A percentile compares a stretch with the other conserved stretches of the same genome.
These are phyloP conservation scores for Gallinago jamesoni DNA, from an alignment of 2,113 vertebrate species.

Conservation along the genomic window DNA sequence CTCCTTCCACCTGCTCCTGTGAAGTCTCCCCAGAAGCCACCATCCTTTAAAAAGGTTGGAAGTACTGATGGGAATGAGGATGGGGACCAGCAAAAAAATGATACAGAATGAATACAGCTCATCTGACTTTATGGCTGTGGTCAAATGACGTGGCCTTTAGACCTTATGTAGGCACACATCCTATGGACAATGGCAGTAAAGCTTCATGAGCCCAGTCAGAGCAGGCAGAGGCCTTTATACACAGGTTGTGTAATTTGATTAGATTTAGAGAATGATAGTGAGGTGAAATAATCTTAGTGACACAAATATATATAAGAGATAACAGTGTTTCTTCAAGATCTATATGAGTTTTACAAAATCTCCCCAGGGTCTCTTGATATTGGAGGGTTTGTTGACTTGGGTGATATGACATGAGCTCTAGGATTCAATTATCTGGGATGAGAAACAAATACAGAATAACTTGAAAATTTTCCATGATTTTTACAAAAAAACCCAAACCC, in stretches of 20 bases:
- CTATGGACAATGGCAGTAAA: background rate
- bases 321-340: background rate
- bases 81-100: background rate
- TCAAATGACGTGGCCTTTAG: background rate
- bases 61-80: background rate
- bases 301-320: background rate
- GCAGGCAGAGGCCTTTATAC: accelerated
- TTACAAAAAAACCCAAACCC: background rate
- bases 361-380: background rate
- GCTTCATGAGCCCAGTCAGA: background rate
- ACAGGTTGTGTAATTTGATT: accelerated
- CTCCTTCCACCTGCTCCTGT: background rate
- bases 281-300: background rate
- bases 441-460: background rate
- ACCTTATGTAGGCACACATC: accelerated
- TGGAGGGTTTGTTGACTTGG: background rate
- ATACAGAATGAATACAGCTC: background rate
- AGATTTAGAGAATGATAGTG: background rate
- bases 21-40: background rate
- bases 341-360: background rate
- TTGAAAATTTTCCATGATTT: background rate
- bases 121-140: background rate
- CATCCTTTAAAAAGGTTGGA: background rate
- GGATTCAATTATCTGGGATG: background rate
- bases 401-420: background rate